These are phyloP conservation scores for Burhinus bistriatus DNA, from an alignment of 2,113 vertebrate genomes.

Conservation along the genomic window DNA sequence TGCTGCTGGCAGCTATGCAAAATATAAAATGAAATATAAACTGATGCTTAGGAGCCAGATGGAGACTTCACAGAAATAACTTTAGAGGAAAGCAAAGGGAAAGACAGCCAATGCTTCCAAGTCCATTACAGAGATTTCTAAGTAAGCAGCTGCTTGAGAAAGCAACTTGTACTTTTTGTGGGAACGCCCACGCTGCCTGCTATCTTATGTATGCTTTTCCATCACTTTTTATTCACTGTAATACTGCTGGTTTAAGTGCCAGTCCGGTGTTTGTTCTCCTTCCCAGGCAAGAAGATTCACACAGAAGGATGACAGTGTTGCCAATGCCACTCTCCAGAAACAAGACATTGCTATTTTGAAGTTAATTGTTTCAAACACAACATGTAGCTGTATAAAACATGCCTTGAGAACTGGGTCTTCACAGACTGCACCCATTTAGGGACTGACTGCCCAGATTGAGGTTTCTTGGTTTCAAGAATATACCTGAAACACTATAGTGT, in stretches of 20 bases:
- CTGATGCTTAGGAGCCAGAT: not conserved
- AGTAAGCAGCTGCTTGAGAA: constrained; percentile 26
- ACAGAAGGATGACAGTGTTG: not conserved
- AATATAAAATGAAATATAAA: not conserved
- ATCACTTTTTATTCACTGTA: not conserved
- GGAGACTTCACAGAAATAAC: not conserved
- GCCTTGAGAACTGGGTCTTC: not conserved
- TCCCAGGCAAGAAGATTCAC: not conserved
- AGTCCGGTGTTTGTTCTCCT: not conserved
- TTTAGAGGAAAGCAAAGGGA: not conserved
- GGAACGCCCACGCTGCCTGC: not conserved
- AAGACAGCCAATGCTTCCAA: not conserved
- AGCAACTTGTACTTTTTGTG: constrained; percentile 16
- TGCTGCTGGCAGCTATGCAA: not conserved
- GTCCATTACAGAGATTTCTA: not conserved
- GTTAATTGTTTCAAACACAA: not conserved
- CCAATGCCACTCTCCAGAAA: not conserved
- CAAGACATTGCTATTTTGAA: not conserved
- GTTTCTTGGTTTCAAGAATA: not conserved
- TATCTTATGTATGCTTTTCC: not conserved
- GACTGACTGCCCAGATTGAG: not conserved
- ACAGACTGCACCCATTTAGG: not conserved
- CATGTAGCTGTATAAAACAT: not conserved
- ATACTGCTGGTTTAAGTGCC: not conserved
- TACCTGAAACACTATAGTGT: not conserved